A percentile compares a stretch with the other conserved stretches of the same genome.
phyloP scores from a whole-genome alignment of 2,888 invertebrate genomes.

The Phymatocera aterrima region DNA sequence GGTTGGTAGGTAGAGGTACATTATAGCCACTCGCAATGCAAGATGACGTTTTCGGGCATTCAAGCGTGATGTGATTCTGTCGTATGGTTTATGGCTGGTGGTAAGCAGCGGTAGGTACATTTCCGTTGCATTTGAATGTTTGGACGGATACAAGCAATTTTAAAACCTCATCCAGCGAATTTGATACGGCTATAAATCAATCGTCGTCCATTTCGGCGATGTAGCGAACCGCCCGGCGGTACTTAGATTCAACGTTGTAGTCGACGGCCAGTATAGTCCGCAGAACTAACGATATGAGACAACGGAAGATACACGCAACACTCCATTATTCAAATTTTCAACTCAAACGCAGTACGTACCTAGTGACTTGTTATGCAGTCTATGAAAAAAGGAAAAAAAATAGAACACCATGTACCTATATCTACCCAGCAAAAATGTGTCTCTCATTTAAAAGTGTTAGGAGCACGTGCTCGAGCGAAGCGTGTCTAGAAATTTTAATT shows the following conservation, averaged over 20 bases:
- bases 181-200: neutral
- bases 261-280: too few relatives aligned
- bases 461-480: slow-evolving; percentile 37
- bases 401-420: neutral
- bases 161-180: slow-evolving; percentile 14
- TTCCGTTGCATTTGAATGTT: slow-evolving; percentile 48
- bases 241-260: neutral
- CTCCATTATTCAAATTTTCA: too few relatives aligned
- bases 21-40: slow-evolving; percentile 16
- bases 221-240: slow-evolving; percentile 29
- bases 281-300: neutral
- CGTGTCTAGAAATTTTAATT: slow-evolving; percentile 42
- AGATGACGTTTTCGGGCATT: slow-evolving; percentile 33
- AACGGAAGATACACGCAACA: neutral
- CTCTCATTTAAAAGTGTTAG: slow-evolving; percentile 4
- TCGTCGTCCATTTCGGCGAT: neutral
- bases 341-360: too few relatives aligned
- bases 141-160: slow-evolving; percentile 49
- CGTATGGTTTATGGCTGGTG: too few relatives aligned
- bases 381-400: too few relatives aligned
- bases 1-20: neutral
- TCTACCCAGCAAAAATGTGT: neutral
- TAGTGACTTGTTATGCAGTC: too few relatives aligned
- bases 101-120: neutral
- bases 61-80: neutral